Evolutionary conservation across 2,113 vertebrate genomes (phyloP), one percentile per base, ranked within the genome.

Genomic region (Sinocyclocheilus maitianheensis): DNA sequence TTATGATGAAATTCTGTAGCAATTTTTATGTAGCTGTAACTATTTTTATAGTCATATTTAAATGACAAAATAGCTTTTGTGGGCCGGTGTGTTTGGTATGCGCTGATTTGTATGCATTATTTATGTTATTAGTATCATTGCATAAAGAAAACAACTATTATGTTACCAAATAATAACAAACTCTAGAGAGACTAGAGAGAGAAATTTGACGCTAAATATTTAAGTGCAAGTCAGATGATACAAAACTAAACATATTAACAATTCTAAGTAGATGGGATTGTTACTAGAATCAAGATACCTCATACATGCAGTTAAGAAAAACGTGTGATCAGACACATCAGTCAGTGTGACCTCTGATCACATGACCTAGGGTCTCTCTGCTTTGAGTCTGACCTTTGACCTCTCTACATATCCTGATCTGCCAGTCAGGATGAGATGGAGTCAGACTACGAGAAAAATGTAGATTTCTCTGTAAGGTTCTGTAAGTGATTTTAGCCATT

Each of bases 351-450:
- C n/a, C 48, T 40, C 76, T 62, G 62, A 77, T 67, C 60, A 82
- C 24, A 51, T 79, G 58, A 71, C 18, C 62, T 53, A 16, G 3
- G 18, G 34, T 71, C 24, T 30, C 10, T 12, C n/a, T n/a, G 62
- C 62, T 63, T 63, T 24, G 62, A 51, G 34, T 65, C 26, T 46
- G 40, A 77, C 58, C 72, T 51, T 78, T 79, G 20, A 78, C 83
- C 34, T 71, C 18, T 71, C 0, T 65, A 78, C 12, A 76, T 18
- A 20, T 46, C 86, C 87, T 92, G 87, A 90, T 92, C 85, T 86
- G 46, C 48, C 88, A 89, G 16, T 90, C 81, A 88, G 81, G 65
- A 88, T n/a, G 60, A 90, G 46, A 67, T 2, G 58, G 76, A 67
- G 69, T 72, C 34, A 40, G 34, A 16, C 20, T 40, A 22, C 4